These are phyloP conservation scores for Aplidium turbinatum DNA, from an alignment of 23 tunicate genomes.

Conservation along the genomic window DNA sequence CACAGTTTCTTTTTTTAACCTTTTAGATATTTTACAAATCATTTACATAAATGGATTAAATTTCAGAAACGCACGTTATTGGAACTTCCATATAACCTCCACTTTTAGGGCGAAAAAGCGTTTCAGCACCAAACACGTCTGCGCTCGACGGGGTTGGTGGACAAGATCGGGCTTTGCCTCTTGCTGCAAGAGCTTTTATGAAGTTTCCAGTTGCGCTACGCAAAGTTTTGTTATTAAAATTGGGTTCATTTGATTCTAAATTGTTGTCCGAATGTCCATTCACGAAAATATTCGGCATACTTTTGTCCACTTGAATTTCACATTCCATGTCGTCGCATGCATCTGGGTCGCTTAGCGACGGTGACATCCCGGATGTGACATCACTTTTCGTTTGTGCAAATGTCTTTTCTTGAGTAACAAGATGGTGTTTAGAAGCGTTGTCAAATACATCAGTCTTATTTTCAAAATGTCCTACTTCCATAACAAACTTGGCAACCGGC, in stretches of 20 bases:
- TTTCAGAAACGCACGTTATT: no score
- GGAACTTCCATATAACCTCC: no score
- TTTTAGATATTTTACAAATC: no score
- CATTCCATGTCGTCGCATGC: not conserved
- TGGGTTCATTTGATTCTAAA: not conserved
- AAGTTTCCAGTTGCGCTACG: slow-evolving; percentile 21
- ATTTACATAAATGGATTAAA: no score
- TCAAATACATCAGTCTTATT: no score
- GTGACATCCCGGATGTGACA: slow-evolving; percentile 4
- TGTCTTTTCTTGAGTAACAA: no score
- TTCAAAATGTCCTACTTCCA: no score
- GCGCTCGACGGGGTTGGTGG: slow-evolving; percentile 63
- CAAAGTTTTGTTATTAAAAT: not conserved
- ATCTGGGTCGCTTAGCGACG: slow-evolving; percentile 2
- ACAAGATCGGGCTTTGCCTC: slow-evolving; percentile 53
- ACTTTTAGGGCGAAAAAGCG: no score
- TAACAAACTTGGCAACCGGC: no score
- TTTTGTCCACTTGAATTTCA: not conserved
- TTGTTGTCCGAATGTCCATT: not conserved
- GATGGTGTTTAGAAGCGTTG: no score
- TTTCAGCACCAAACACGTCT: not conserved
- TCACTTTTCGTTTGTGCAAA: no score
- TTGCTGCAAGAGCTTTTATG: slow-evolving; percentile 25
- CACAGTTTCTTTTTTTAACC: no score
- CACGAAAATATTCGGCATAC: not conserved